Base-by-base conservation (phyloP, 2,113 vertebrate genomes). In the Lepidiolamprologus cunningtoni region DNA sequence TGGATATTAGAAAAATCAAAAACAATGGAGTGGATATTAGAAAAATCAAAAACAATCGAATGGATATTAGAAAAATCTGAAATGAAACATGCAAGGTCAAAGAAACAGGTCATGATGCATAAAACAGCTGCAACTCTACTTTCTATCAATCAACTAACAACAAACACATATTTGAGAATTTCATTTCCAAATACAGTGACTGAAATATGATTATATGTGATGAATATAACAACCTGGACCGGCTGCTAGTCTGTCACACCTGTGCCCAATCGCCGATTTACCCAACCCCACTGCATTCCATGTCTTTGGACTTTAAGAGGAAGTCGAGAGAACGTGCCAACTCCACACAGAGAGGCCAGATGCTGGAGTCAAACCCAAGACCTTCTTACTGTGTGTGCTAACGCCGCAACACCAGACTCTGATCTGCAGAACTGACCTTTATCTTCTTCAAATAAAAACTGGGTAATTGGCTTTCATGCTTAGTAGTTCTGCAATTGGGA, bases 171-270 rank as follows among this genome's bases (percentile, higher is more conserved):
- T 50, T 19, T 31, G 71, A 31, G 16, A 1, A n/a, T 31, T 42
- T 47, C 9, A 50, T 50, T 0, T 47, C 26, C 42, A n/a, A 45
- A 7, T 31, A n/a, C 42, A 19, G 2, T 1, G 16, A 76, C 42
- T 0, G 16, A 28, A 78, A 78, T 50, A 78, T 50, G 58, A 71
- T 66, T 0, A 66, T 66, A 8, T 66, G 61, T 21, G 10, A 66
- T 21, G 31, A 37, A 1, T 37, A 66, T 37, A 37, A 37, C 0
- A 12, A 2, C 61, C 61, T 8, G 61, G 61, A 66, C 61, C 0
- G 2, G 61, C 0, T 7, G 61, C 0, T 35, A n/a, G 9, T 66
- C 61, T 66, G 61, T 37, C 19, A 66, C 10, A 66, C 17, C 19
- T 8, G 0, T 13, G 7, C 4, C 33, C 52, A 21, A 11, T 53